Evolutionary conservation across 2,888 invertebrate species (phyloP).

Genomic region (Oxystoma pomonae): DNA sequence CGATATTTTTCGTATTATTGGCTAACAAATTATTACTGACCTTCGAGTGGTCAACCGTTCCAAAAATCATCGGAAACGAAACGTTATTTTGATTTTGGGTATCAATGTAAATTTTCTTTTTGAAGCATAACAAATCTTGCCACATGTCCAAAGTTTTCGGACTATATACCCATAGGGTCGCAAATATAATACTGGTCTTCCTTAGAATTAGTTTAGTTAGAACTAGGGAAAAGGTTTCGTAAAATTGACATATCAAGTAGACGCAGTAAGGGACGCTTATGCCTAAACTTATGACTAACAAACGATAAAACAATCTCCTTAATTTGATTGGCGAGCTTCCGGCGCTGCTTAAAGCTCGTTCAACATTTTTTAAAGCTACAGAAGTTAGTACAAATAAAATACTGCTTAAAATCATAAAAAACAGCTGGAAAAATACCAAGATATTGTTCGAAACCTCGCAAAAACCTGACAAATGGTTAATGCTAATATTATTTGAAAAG

Average conservation of each 20-base stretch:
- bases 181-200: slow-evolving; percentile 38
- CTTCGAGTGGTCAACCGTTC: slow-evolving; percentile 14
- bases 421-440: slow-evolving; percentile 33
- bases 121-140: slow-evolving; percentile 36
- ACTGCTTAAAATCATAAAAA: slow-evolving; percentile 56
- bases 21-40: slow-evolving; percentile 11
- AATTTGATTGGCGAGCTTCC: slow-evolving; percentile 58
- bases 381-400: slow-evolving; percentile 70
- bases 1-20: slow-evolving; percentile 18
- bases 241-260: slow-evolving; percentile 59
- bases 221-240: slow-evolving; percentile 31
- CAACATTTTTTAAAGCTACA: slow-evolving; percentile 70
- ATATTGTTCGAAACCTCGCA: slow-evolving; percentile 60
- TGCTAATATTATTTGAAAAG: slow-evolving; percentile 72
- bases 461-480: slow-evolving; percentile 75
- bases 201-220: slow-evolving; percentile 35
- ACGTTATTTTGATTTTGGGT: slow-evolving; percentile 12
- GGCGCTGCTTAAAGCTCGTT: slow-evolving; percentile 53
- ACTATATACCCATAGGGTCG: slow-evolving; percentile 42
- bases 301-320: slow-evolving; percentile 67
- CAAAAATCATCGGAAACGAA: slow-evolving; percentile 22
- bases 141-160: slow-evolving; percentile 42
- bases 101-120: slow-evolving; percentile 18
- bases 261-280: slow-evolving; percentile 71
- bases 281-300: slow-evolving; percentile 73